These are phyloP conservation scores for Podotricha telesiphe DNA, from an alignment of 2,888 invertebrate species.

Conservation along the genomic window DNA sequence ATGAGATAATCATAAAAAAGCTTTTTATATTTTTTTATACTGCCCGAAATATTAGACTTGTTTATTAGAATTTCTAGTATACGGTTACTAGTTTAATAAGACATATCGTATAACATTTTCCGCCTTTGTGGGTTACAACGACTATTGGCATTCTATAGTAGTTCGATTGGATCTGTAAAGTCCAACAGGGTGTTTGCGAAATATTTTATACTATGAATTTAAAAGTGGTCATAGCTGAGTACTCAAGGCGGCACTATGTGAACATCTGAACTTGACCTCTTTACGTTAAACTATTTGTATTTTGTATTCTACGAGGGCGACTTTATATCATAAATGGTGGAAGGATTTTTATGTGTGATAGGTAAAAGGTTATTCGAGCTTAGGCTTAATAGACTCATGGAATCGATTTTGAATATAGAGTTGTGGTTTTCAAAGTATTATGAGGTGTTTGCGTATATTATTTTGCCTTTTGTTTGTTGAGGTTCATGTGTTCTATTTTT, in stretches of 20 bases:
- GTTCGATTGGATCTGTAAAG: conserved; percentile 47
- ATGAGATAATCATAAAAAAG: conserved; percentile 1
- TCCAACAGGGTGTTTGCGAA: conserved; percentile 49
- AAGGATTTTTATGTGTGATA: conserved; percentile 28
- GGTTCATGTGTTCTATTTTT: too few species aligned
- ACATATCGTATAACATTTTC: background rate
- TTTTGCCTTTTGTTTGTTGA: background rate
- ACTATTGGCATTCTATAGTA: conserved; percentile 38
- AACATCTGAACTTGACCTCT: conserved; percentile 54
- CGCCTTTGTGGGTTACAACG: conserved; percentile 17
- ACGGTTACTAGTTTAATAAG: background rate
- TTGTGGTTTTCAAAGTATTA: background rate
- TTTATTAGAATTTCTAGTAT: background rate
- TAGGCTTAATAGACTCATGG: background rate
- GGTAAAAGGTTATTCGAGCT: conserved; percentile 9
- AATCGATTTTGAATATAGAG: background rate
- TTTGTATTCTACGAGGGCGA: conserved; percentile 27
- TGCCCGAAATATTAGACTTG: background rate
- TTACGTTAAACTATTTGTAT: conserved; percentile 37
- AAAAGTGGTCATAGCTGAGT: conserved; percentile 44
- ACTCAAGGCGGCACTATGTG: conserved; percentile 45
- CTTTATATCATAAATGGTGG: conserved; percentile 13
- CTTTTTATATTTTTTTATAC: background rate
- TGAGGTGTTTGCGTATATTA: background rate
- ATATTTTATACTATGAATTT: conserved; percentile 53